These are phyloP conservation scores for Phocides pigmalion DNA, from an alignment of 1,140 invertebrate genomes.

Conservation along the genomic window DNA sequence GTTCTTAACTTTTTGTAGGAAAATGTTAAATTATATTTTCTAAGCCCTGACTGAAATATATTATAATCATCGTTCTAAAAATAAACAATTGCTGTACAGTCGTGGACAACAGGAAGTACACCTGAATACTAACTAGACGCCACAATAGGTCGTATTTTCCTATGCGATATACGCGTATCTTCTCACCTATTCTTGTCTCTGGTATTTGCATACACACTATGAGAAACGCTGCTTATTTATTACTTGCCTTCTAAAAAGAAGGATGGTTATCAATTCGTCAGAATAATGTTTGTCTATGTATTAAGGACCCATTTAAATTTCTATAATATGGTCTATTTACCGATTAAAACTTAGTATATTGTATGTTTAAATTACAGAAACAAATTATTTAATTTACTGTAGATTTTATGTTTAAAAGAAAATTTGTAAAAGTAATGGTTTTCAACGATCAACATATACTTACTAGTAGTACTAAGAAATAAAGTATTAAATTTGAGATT, in stretches of 20 bases:
- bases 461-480: too few species aligned
- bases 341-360: conserved; percentile 12
- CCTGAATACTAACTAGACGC: conserved; percentile 42
- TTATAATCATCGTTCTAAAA: conserved; percentile 12
- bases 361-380: conserved; percentile 2
- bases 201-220: conserved; percentile 53
- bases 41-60: too few species aligned
- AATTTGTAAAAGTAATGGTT: neutral
- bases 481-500: too few species aligned
- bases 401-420: too few species aligned
- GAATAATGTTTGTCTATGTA: too few species aligned
- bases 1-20: too few species aligned
- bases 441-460: too few species aligned
- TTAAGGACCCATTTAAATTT: too few species aligned
- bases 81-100: conserved; percentile 16
- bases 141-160: conserved; percentile 51
- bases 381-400: neutral
- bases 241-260: too few species aligned
- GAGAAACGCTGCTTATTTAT: conserved; percentile 37
- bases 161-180: conserved; percentile 35
- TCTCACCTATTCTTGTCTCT: conserved; percentile 49
- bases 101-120: conserved; percentile 44
- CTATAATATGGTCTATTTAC: too few species aligned
- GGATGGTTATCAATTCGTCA: too few species aligned
- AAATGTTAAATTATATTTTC: too few species aligned